A percentile compares a stretch with the other conserved stretches of the same genome.
Evolutionary conservation across 30 jellyfish, hydroid and myxozoan species (phyloP).

Genomic region (Hydractinia symbiolongicarpus): DNA sequence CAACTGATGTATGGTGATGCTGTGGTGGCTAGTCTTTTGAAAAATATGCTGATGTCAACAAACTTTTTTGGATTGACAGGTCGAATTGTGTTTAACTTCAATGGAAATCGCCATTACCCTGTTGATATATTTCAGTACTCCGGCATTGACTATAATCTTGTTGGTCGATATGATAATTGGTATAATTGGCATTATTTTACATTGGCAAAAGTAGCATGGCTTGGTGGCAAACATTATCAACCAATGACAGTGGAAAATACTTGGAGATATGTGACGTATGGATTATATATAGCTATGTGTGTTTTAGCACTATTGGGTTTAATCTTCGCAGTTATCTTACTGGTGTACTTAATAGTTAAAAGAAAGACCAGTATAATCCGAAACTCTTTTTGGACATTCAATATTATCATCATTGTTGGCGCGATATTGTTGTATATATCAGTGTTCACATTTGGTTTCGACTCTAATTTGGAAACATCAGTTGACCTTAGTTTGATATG

Average conservation of each 20-base stretch:
- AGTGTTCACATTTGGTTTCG: conserved; percentile 72
- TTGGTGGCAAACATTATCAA: conserved; percentile 44
- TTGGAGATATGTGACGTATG: conserved; percentile 64
- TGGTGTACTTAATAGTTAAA: conserved; percentile 49
- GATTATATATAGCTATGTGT: conserved; percentile 51
- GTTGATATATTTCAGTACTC: conserved; percentile 31
- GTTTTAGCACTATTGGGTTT: conserved; percentile 59
- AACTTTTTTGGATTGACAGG: conserved; percentile 66
- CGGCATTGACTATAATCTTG: conserved; percentile 28
- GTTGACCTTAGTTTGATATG: conserved; percentile 54
- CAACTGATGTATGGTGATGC: conserved; percentile 47
- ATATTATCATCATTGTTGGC: conserved; percentile 66
- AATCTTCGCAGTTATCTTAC: conserved; percentile 50
- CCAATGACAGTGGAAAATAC: conserved; percentile 9
- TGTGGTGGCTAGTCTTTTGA: conserved; percentile 23
- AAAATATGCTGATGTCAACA: conserved; percentile 22
- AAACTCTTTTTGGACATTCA: conserved; percentile 40
- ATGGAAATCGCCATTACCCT: conserved; percentile 51
- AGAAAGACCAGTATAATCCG: conserved; percentile 41
- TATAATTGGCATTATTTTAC: background rate
- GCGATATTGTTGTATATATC: conserved; percentile 63
- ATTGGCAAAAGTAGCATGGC: conserved; percentile 18
- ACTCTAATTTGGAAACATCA: conserved; percentile 40
- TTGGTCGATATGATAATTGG: background rate
- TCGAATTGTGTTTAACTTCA: conserved; percentile 29